Conservation (phyloP, 2,797 vertebrate genomes). For the Anguilla marmorata region DNA sequence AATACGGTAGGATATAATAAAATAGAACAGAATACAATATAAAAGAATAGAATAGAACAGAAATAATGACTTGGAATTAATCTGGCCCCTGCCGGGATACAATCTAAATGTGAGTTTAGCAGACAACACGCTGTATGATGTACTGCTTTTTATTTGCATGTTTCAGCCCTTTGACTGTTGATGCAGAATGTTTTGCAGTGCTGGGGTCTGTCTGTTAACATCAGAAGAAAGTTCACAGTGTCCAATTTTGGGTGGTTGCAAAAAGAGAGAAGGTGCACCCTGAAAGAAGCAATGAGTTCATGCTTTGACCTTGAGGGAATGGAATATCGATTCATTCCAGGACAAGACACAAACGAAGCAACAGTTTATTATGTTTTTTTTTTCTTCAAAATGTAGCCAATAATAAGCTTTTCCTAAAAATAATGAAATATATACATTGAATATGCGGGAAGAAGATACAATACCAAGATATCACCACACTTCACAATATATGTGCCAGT, state of each 20-base stretch:
- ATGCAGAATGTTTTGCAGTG: background rate
- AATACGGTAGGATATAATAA: background rate
- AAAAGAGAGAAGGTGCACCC: background rate
- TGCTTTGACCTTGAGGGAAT: background rate
- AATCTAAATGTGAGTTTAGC: background rate
- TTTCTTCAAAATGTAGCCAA: background rate
- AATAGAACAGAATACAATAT: background rate
- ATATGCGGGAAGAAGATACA: background rate
- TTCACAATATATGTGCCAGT: background rate
- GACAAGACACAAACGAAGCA: background rate
- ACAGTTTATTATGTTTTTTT: background rate
- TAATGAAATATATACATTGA: background rate
- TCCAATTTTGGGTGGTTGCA: background rate
- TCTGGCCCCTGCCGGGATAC: background rate
- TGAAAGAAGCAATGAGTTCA: background rate
- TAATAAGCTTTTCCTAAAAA: background rate
- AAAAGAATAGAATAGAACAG: background rate
- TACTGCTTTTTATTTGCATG: background rate
- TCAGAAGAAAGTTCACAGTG: background rate
- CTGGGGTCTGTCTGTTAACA: background rate
- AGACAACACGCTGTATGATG: background rate
- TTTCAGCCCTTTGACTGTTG: background rate
- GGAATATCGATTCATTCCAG: background rate
- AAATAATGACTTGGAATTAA: background rate
- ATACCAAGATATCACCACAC: background rate